Evolutionary conservation across 2,888 invertebrate species (phyloP), one percentile per base, ranked within the genome.

Genomic region (Orgyia antiqua): DNA sequence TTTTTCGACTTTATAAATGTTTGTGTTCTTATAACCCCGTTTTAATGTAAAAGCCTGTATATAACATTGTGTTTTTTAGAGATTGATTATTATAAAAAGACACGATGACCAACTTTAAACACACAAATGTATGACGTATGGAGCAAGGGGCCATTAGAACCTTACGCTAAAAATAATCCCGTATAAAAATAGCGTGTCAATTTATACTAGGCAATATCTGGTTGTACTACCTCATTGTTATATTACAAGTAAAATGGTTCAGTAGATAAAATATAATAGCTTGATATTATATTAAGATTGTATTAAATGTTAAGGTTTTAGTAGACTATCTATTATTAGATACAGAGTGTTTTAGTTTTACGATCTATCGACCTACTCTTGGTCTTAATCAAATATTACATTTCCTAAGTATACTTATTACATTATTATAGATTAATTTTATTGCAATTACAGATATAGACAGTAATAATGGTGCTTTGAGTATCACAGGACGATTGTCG

Each of bases 401-500:
- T 37, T 39, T 19, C 18, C 33, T 42, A 50, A 31, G 29, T 32
- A 31, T 12, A 38, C 27, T 39, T 35, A 13, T 42, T 37, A 34
- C 34, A 33, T 41, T 9, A 9, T 9, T n/a, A n/a, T 31, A 33
- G 8, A 34, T 29, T 39, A 36, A 15, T 39, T 36, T 30, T 37
- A 33, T 37, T 38, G 39, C 39, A 36, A 38, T 38, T 35, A 39
- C 31, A 31, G 36, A 36, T 38, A 32, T 20, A 38, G 34, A 45
- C 34, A 44, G 35, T 9, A 36, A 42, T 31, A 42, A 42, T 48
- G 45, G 52, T 52, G 54, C 48, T 45, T 51, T 33, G 18, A 42
- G 38, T 53, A 52, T 51, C 52, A 52, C 54, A 52, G 48, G 37
- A 36, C 45, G 48, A 48, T 26, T 31, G 36, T 38, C 39, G 47